Evolutionary conservation across 2,113 vertebrate genomes (phyloP), one percentile per base, ranked within the genome.

Genomic region (Mesoclemmys tuberculata): DNA sequence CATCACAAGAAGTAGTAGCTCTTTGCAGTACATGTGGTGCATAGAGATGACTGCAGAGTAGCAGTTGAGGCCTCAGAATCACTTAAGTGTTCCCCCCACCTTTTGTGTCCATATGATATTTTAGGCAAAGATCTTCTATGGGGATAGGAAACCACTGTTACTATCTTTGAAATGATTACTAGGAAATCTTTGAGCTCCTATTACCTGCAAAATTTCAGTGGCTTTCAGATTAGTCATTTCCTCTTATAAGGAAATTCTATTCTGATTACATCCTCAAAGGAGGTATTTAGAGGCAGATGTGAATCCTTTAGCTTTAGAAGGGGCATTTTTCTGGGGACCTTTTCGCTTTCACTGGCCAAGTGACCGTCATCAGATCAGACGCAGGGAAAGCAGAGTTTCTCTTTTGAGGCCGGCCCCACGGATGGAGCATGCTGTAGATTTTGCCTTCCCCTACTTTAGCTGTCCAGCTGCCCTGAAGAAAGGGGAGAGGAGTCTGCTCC

Each of bases 181-280:
- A 68, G 64, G 19, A 8, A 68, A 68, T 68, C 64, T 95, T 92
- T 84, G 19, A 61, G 48, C 84, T 93, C 46, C 85, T 88, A 81
- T 1, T 89, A 21, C 54, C 84, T 82, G 78, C 82, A 97, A 94
- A 96, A 93, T n/a, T 95, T 96, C 93, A 97, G 80, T 1, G 3
- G 95, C 85, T 96, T 97, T 95, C 97, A 96, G 95, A 86, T 96
- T 49, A 96, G 93, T 90, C 44, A 97, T 97, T 97, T 97, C 85
- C 93, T n/a, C 87, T 96, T 95, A 97, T 97, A 95, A 95, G 95
- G 91, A 96, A 95, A 92, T 92, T 94, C 90, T 94, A 94, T 96
- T 95, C 78, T 95, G 96, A 97, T 97, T 97, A 95, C 83, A 95
- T 93, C 94, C 83, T 83, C 85, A 88, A 87, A 54, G 21, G 95